A percentile compares a stretch with the other conserved stretches of the same genome.
Evolutionary conservation across 2,113 vertebrate species (phyloP).

Genomic region (Nettapus auritus): DNA sequence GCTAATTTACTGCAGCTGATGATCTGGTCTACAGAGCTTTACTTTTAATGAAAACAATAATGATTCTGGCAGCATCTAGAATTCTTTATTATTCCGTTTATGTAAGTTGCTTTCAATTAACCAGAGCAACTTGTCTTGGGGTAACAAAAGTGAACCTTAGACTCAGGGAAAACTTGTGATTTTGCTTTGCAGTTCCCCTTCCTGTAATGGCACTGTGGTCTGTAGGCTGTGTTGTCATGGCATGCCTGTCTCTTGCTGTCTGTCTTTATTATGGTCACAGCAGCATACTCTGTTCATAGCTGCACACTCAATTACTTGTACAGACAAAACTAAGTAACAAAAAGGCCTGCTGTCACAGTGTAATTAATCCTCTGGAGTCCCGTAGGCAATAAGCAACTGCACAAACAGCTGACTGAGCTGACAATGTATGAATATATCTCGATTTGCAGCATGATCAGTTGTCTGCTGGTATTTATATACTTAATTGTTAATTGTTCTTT

Average conservation of each 20-base stretch:
- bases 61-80: neutral
- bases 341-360: neutral
- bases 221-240: neutral
- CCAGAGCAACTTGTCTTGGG: neutral
- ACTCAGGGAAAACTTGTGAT: neutral
- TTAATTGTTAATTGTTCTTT: neutral
- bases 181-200: neutral
- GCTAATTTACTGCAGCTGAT: neutral
- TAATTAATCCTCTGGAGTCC: constrained; percentile 48
- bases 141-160: neutral
- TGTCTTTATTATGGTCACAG: neutral
- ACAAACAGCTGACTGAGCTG: constrained; percentile 1
- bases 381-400: neutral
- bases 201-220: neutral
- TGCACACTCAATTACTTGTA: constrained; percentile 3
- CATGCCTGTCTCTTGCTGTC: neutral
- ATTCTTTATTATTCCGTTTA: neutral
- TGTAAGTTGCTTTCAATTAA: neutral
- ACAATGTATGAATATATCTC: fast-evolving
- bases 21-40: neutral
- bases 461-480: neutral
- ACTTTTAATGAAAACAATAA: neutral
- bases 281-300: neutral
- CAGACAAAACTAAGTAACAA: neutral
- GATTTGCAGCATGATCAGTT: neutral